These are phyloP conservation scores for Leptobrachium ailaonicum DNA, from an alignment of 2,113 vertebrate species.

Conservation along the genomic window DNA sequence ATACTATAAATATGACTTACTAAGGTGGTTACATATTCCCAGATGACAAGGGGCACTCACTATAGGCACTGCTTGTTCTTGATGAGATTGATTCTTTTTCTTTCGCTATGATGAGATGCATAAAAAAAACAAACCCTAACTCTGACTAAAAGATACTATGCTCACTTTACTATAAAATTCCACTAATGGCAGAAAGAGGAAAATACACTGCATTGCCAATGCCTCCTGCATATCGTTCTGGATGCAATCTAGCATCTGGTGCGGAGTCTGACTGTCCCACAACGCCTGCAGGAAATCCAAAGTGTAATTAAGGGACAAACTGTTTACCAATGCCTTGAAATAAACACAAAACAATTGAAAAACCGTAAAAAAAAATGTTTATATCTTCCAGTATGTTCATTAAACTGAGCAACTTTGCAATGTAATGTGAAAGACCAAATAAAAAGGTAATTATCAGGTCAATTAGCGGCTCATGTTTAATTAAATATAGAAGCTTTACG, in stretches of 20 bases:
- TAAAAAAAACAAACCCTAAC: too few species aligned
- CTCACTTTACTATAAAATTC: constrained; percentile 14
- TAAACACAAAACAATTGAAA: neutral
- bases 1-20: too few species aligned
- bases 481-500: too few species aligned
- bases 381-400: neutral
- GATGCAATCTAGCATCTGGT: constrained; percentile 30
- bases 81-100: too few species aligned
- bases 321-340: constrained; percentile 22
- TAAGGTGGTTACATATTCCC: too few species aligned
- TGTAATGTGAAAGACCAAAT: too few species aligned
- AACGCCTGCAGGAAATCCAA: constrained; percentile 27
- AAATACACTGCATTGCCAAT: constrained; percentile 8
- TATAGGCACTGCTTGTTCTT: too few species aligned
- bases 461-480: too few species aligned
- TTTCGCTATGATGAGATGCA: too few species aligned
- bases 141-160: neutral
- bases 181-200: constrained; percentile 7
- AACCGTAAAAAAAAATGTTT: constrained; percentile 19
- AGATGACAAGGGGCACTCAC: too few species aligned
- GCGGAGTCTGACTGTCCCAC: neutral
- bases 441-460: too few species aligned
- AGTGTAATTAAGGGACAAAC: constrained; percentile 24
- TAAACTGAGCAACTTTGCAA: too few species aligned
- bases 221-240: constrained; percentile 15